Conservation (phyloP, 2,888 invertebrate species). For the Cephalotes varians region DNA sequence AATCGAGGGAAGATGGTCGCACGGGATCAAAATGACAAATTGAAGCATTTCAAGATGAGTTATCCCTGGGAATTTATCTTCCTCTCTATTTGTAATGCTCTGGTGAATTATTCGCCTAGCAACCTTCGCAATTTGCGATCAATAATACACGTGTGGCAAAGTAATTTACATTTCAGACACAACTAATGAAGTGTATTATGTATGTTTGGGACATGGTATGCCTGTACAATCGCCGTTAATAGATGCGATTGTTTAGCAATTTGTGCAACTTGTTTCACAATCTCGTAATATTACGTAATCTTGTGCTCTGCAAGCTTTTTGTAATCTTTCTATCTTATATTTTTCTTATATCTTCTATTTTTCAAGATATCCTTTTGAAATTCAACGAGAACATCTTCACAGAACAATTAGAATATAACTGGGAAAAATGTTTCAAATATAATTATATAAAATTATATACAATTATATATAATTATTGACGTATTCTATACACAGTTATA, state of each 20-base stretch:
- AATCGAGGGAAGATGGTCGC: not conserved
- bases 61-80: not conserved
- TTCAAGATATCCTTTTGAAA: not conserved
- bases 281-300: constrained; percentile 5
- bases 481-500: too few species aligned
- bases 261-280: constrained; percentile 8
- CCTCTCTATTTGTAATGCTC: not conserved
- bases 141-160: not conserved
- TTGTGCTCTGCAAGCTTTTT: not conserved
- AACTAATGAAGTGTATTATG: constrained; percentile 31
- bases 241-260: constrained; percentile 7
- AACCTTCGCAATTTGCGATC: constrained; percentile 2
- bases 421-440: too few species aligned
- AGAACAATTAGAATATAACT: too few species aligned
- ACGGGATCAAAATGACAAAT: not conserved
- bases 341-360: not conserved
- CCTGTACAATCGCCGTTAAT: not conserved
- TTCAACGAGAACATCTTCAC: not conserved
- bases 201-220: not conserved
- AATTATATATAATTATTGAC: too few species aligned
- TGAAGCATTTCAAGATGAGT: not conserved
- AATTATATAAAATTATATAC: too few species aligned
- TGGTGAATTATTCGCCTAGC: not conserved
- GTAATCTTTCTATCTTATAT: not conserved
- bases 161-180: constrained; percentile 4